Conservation (phyloP, 2,797 vertebrate genomes). For the Hoplostethus atlanticus region DNA sequence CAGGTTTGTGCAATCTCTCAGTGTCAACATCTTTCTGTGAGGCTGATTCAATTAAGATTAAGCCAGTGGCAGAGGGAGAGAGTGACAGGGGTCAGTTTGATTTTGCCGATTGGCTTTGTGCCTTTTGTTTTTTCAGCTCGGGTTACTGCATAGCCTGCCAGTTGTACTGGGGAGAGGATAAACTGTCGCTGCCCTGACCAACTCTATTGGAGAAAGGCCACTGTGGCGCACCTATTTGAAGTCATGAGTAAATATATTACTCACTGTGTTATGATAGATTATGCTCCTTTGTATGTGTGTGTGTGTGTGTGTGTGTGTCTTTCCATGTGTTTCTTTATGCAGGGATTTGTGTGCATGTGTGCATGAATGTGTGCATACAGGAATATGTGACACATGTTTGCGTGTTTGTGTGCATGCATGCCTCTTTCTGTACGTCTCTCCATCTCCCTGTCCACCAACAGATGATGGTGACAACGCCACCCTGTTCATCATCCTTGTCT, state of each 20-base stretch:
- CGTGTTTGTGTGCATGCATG: conserved; percentile 4
- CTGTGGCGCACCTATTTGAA: conserved; percentile 53
- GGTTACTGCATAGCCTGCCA: conserved; percentile 73
- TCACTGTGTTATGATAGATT: conserved; percentile 50
- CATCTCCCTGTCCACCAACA: conserved; percentile 9
- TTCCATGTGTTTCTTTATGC: background rate
- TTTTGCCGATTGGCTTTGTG: conserved; percentile 85
- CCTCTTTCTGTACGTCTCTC: background rate
- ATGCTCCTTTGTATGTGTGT: conserved; percentile 26
- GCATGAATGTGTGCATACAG: background rate
- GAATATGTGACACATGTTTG: background rate
- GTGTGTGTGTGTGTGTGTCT: conserved; percentile 16
- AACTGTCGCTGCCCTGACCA: conserved; percentile 58
- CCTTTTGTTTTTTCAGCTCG: conserved; percentile 77
- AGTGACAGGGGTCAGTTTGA: conserved; percentile 93
- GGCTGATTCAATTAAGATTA: conserved; percentile 99
- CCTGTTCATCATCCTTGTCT: conserved; percentile 34
- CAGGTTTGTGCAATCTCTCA: conserved; percentile 97
- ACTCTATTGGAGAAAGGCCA: conserved; percentile 54
- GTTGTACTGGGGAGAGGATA: conserved; percentile 46
- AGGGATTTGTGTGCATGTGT: conserved; percentile 11
- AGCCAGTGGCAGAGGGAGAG: conserved; percentile 86
- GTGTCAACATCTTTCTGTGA: conserved; percentile 95
- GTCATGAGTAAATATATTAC: conserved; percentile 65
- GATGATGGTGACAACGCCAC: conserved; percentile 14